phyloP scores from a whole-genome alignment of 2,888 invertebrate genomes.

The Poecilus cupreus region DNA sequence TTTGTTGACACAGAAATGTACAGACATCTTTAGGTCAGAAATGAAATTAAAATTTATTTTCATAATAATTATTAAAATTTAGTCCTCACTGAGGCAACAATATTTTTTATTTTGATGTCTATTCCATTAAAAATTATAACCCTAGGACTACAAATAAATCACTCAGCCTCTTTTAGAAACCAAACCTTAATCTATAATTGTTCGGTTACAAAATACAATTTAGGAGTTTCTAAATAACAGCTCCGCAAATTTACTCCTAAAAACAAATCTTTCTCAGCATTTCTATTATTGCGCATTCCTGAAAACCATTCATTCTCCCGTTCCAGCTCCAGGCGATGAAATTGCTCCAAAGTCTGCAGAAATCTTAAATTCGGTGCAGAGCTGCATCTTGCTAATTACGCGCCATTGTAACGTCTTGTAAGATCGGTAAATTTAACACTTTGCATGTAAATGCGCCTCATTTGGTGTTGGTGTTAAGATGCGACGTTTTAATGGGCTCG shows the following conservation, averaged over 20 bases:
- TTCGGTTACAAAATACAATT: no score
- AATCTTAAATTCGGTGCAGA: conserved; percentile 44
- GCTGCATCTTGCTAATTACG: conserved; percentile 45
- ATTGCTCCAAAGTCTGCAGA: conserved; percentile 13
- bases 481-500: conserved; percentile 20
- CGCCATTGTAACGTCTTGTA: conserved; percentile 48
- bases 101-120: background rate
- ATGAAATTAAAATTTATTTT: conserved; percentile 1
- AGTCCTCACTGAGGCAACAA: background rate
- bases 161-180: no score
- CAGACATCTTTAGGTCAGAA: background rate
- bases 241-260: background rate
- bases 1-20: background rate
- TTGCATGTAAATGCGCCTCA: conserved; percentile 53
- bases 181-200: no score
- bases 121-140: no score
- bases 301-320: background rate
- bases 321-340: background rate
- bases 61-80: background rate
- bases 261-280: background rate
- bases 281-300: conserved; percentile 14
- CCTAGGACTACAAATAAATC: no score
- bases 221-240: no score
- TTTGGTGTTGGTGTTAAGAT: conserved; percentile 38
- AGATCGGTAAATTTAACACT: conserved; percentile 52